phyloP scores from a whole-genome alignment of 2,113 vertebrate species.

The Taurulus bubalis region DNA sequence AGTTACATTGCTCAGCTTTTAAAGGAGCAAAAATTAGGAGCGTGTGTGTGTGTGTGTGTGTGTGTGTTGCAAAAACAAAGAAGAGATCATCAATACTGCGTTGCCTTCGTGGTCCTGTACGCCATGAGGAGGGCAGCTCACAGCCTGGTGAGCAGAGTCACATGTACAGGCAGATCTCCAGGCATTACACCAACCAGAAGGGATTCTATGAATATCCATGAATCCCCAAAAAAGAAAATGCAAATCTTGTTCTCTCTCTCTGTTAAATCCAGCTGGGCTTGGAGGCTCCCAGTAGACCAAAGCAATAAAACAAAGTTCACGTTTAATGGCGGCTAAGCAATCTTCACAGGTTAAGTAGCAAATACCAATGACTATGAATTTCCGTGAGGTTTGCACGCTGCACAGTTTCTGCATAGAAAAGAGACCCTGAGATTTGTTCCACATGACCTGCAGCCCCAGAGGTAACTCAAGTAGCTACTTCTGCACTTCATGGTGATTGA shows the following conservation, averaged over 20 bases:
- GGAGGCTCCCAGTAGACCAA: background rate
- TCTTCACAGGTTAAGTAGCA: background rate
- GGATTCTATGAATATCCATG: constrained; percentile 6
- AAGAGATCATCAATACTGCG: background rate
- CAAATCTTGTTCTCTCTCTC: background rate
- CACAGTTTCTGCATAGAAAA: constrained; percentile 7
- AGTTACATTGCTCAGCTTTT: background rate
- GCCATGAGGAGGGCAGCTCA: background rate
- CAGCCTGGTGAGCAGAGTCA: background rate
- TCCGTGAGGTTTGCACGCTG: background rate
- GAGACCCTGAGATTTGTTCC: background rate
- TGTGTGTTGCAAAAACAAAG: background rate
- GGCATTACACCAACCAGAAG: background rate
- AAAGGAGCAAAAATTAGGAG: background rate
- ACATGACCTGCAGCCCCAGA: constrained; percentile 6
- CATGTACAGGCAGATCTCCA: background rate
- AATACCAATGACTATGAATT: constrained; percentile 1
- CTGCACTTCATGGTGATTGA: constrained; percentile 50
- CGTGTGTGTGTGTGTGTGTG: background rate
- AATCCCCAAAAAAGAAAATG: background rate
- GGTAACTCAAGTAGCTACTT: constrained; percentile 9
- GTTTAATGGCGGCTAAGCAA: background rate
- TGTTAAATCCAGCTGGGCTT: background rate
- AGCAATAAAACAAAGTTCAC: background rate
- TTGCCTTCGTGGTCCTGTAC: background rate